Percentiles rank a stretch among this genome's conserved stretches.
Evolutionary conservation across 1,140 invertebrate species (phyloP).

Genomic region (Diploscapter pachys): DNA sequence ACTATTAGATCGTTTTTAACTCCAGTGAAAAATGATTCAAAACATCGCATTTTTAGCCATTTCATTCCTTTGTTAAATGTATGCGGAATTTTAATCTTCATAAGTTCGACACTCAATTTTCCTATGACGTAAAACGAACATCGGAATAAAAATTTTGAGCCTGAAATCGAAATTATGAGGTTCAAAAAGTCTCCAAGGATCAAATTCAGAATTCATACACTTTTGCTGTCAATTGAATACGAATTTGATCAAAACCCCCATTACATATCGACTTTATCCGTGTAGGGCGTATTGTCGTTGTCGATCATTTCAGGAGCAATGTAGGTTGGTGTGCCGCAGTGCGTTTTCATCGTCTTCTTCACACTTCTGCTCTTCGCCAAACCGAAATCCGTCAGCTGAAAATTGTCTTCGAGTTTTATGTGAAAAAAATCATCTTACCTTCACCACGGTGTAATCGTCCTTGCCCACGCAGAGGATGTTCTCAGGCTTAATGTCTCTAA

Average conservation of each 20-base stretch:
- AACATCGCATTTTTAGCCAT: no score
- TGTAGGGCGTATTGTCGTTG: constrained; percentile 13
- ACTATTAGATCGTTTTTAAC: no score
- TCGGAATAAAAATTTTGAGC: not conserved
- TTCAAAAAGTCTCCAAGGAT: not conserved
- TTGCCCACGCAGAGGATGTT: constrained; percentile 9
- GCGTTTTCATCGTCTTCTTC: constrained; percentile 8
- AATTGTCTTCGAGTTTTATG: no score
- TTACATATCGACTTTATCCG: constrained; percentile 9
- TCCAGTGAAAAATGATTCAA: no score
- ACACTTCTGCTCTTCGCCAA: constrained; percentile 6
- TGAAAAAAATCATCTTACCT: not conserved
- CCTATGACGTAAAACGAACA: no score
- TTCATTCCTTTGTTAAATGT: no score
- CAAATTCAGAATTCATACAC: not conserved
- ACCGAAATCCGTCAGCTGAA: constrained; percentile 19
- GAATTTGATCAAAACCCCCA: not conserved
- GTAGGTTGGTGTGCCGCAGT: constrained; percentile 19
- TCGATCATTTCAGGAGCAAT: constrained; percentile 20
- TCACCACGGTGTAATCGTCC: constrained; percentile 17
- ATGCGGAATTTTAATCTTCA: no score
- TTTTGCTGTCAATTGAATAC: not conserved
- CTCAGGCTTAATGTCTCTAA: constrained; percentile 17
- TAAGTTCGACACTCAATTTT: no score
- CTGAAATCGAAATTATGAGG: not conserved